phyloP scores from a whole-genome alignment of 2,113 vertebrate species.

The Apaloderma vittatum region DNA sequence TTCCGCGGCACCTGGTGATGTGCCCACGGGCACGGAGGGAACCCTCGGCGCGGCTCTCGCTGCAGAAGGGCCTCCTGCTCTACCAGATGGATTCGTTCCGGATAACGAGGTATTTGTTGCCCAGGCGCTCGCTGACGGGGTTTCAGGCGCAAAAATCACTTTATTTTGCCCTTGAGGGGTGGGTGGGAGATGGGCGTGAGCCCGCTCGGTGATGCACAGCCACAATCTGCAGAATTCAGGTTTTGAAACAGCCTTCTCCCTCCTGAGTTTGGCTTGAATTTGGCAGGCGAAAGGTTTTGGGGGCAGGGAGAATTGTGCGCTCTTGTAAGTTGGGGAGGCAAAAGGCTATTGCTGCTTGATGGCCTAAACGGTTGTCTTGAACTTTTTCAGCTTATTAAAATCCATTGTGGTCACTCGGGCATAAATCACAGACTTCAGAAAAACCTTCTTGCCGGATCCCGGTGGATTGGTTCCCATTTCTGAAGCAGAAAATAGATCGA shows the following conservation, averaged over 20 bases:
- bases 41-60: not conserved
- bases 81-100: constrained; percentile 74
- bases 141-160: not conserved
- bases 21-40: rapidly evolving
- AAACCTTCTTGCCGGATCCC: not conserved
- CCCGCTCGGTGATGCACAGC: not conserved
- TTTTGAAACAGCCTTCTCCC: not conserved
- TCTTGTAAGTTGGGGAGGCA: constrained; percentile 12
- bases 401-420: not conserved
- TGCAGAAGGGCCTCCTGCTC: constrained; percentile 66
- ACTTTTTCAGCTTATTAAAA: not conserved
- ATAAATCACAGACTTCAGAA: constrained; percentile 47
- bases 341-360: not conserved
- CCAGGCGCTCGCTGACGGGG: not conserved
- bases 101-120: constrained; percentile 82
- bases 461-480: not conserved
- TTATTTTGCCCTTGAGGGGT: not conserved
- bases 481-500: not conserved
- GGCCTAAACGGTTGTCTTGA: not conserved
- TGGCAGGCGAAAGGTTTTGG: not conserved
- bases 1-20: rapidly evolving
- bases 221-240: not conserved
- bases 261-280: not conserved
- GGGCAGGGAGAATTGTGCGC: not conserved
- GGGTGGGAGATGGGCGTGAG: constrained; percentile 1